Evolutionary conservation across 2,113 vertebrate genomes (phyloP), one percentile per base, ranked within the genome.

Genomic region (Cyprinodon brontotheroides): DNA sequence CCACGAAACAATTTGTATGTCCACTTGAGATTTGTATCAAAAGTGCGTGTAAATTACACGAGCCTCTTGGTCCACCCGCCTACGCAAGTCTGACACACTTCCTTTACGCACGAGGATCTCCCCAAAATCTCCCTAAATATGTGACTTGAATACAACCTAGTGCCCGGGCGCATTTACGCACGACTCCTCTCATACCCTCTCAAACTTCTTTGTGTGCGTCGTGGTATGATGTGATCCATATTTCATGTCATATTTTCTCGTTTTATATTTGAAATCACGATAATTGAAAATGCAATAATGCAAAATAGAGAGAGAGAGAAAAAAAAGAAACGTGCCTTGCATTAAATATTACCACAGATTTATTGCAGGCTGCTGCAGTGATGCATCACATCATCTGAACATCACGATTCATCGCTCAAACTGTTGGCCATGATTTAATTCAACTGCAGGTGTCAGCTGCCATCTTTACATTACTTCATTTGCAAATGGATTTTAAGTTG

Each of bases 101-200:
- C 62, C 83, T 57, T 81, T 82, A 87, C 85, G 91, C 87, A 88
- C 69, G 61, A 89, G 88, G 88, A 79, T 90, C 89, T 89, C 91
- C 91, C 91, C 75, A 43, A 83, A 88, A 84, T 74, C 73, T 81
- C 70, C 41, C 4, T 3, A 17, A 75, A 70, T 60, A 48, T 76
- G 45, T 61, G 83, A 86, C 74, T 47, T 72, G 73, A 81, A n/a
- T 70, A 22, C 39, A 66, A 14, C 22, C 4, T 7, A 3, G 74
- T 12, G 38, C 47, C 66, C 45, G 39, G 65, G 40, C 65, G 66
- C 61, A 40, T 76, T 67, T 80, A 74, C 63, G 72, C 82, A 87
- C 80, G 79, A 86, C 74, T 78, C 53, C 59, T 57, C 68, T 73
- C 70, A 50, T 17, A 61, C 13, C 70, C 65, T 61, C 17, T 37